Evolutionary conservation across 23 tunicate genomes (phyloP).

Genomic region (Halocynthia roretzi): DNA sequence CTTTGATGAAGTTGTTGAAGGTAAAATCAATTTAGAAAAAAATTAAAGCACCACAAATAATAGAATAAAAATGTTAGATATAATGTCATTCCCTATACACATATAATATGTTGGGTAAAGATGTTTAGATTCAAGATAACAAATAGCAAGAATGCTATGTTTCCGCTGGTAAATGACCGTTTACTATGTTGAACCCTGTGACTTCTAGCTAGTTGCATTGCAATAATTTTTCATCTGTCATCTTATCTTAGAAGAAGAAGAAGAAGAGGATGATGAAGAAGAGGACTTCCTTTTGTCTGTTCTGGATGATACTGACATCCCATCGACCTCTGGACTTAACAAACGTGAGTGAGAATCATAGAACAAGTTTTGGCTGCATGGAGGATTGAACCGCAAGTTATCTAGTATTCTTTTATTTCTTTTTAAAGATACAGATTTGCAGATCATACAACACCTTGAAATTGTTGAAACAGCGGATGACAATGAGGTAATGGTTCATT

Average conservation of each 20-base stretch:
- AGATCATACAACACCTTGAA: too few species aligned
- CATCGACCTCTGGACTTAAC: constrained; percentile 11
- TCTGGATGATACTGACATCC: not conserved
- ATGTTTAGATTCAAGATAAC: too few species aligned
- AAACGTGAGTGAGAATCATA: not conserved
- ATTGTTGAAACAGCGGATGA: too few species aligned
- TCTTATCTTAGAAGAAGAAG: not conserved
- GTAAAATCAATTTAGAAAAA: not conserved
- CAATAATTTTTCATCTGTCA: too few species aligned
- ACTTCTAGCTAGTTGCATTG: too few species aligned
- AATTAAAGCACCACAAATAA: constrained; percentile 16
- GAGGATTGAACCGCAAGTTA: too few species aligned
- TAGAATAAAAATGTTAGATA: not conserved
- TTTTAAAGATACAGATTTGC: too few species aligned
- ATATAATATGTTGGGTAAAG: not conserved
- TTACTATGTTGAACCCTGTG: too few species aligned
- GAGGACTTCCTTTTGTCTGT: constrained; percentile 4
- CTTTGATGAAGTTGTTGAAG: constrained; percentile 12
- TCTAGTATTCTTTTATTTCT: too few species aligned
- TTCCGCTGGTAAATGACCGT: too few species aligned
- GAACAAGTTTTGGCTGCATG: not conserved
- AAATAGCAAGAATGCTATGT: too few species aligned
- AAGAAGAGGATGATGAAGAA: constrained; percentile 17
- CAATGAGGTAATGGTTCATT: too few species aligned
- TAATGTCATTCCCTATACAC: not conserved